Base-by-base conservation (phyloP, 2,888 invertebrate genomes). In the Drosophila anomelani region DNA sequence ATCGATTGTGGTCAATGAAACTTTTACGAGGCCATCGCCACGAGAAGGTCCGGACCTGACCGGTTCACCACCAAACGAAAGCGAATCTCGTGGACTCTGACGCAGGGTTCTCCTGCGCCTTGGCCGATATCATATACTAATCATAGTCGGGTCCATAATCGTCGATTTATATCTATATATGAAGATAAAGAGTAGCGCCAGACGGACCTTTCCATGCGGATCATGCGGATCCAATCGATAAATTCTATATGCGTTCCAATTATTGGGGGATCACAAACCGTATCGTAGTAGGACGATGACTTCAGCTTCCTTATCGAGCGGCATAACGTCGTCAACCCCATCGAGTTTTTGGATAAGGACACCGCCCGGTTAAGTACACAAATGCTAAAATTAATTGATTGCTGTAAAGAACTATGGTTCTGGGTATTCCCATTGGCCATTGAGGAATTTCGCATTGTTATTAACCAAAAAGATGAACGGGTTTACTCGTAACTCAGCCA, bases 231-330 rank as follows among this genome's bases (percentile, higher is more conserved):
- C n/a, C n/a, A 34, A 36, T 44, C 41, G 29, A 38, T 17, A 29
- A 26, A 63, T 26, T 47, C 32, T 4, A 32, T 20, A 8, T 39
- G 15, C 34, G 44, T 9, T 36, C 23, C 49, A 3, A 36, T 63
- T 63, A 66, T 66, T 49, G 66, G 47, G 64, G 64, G 63, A 66
- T 66, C 51, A 43, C 64, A 66, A 66, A 51, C 64, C 49, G n/a
- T 66, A 66, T 66, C 66, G 51, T 17, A 20, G 34, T 51, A 66
- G 66, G 64, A 64, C 51, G 64, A 66, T 66, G 64, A 64, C 64
- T 66, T 43, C 36, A 36, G 43, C 20, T 43, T 51, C 39, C 51
- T 64, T 66, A 66, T 66, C 64, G 62, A n/a, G 12, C 7, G 26
- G 9, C n/a, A 20, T 26, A 38, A 39, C 39, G 29, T n/a, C 29